Evolutionary conservation across 2,888 invertebrate species (phyloP).

Genomic region (Heteromurus nitidus): DNA sequence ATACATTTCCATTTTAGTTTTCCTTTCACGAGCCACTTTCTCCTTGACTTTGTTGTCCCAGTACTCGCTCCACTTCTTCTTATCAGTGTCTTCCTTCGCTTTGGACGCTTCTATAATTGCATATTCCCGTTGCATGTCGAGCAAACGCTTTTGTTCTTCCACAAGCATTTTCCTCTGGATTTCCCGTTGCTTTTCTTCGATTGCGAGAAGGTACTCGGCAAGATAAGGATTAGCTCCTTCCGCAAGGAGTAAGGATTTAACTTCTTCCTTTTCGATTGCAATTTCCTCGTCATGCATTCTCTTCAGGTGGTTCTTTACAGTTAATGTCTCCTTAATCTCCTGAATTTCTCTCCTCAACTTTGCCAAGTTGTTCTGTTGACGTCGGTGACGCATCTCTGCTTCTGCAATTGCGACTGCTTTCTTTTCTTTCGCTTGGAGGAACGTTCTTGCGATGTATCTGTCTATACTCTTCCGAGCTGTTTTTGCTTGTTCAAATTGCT

Average conservation of each 20-base stretch:
- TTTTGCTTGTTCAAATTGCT: constrained; percentile 1
- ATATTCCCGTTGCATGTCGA: constrained; percentile 54
- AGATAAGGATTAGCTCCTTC: constrained; percentile 68
- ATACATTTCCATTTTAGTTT: constrained; percentile 48
- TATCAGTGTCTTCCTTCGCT: constrained; percentile 37
- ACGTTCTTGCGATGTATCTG: constrained; percentile 47
- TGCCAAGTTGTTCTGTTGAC: constrained; percentile 50
- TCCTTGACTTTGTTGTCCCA: constrained; percentile 59
- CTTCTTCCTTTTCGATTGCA: constrained; percentile 36
- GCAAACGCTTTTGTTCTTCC: constrained; percentile 44
- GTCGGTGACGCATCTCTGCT: constrained; percentile 31
- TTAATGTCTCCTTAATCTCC: constrained; percentile 50
- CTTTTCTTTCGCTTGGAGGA: constrained; percentile 24
- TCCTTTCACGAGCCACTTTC: constrained; percentile 31
- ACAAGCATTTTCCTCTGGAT: constrained; percentile 61
- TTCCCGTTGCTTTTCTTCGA: constrained; percentile 44
- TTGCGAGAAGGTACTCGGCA: constrained; percentile 58
- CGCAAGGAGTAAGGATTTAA: constrained; percentile 37
- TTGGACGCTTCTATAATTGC: constrained; percentile 46
- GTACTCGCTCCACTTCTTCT: constrained; percentile 61
- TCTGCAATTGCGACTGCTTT: constrained; percentile 37
- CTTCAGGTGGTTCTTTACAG: constrained; percentile 31
- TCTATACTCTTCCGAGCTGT: constrained; percentile 38
- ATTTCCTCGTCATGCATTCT: constrained; percentile 38
- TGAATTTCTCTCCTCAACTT: constrained; percentile 54